Conservation (phyloP, 2,113 vertebrate species). For the Triplophysa rosa region DNA sequence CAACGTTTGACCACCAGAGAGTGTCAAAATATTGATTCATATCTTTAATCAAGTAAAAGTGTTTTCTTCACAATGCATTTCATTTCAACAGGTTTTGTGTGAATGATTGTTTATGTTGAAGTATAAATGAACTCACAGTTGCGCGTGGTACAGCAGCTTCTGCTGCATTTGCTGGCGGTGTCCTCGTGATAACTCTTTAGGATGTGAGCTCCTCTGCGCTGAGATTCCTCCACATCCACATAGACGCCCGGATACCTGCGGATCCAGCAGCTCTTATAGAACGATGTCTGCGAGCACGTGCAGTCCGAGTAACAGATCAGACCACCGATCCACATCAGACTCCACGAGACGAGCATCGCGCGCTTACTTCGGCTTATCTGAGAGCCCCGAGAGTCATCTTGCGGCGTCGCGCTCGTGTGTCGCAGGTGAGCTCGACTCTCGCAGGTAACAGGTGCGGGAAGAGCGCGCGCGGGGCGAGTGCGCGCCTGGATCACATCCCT, state of each 20-base stretch:
- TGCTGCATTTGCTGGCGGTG: slow-evolving; percentile 82
- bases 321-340: slow-evolving; percentile 70
- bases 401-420: slow-evolving; percentile 13
- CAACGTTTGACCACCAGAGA: no score
- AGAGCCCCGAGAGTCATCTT: slow-evolving; percentile 51
- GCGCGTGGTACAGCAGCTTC: slow-evolving; percentile 81
- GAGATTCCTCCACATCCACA: slow-evolving; percentile 81
- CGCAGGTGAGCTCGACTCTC: slow-evolving; percentile 20
- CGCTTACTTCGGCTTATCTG: slow-evolving; percentile 19
- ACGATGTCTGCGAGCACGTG: slow-evolving; percentile 81
- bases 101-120: no score
- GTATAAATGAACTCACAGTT: slow-evolving; percentile 69
- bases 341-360: slow-evolving; percentile 75
- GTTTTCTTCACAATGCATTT: not conserved
- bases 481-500: not conserved
- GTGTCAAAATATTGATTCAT: no score
- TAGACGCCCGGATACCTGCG: slow-evolving; percentile 83
- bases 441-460: not conserved
- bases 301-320: slow-evolving; percentile 60
- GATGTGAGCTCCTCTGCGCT: slow-evolving; percentile 82
- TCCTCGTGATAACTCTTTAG: slow-evolving; percentile 78
- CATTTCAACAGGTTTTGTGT: not conserved
- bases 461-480: not conserved
- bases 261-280: slow-evolving; percentile 94
- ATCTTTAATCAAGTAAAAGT: no score